phyloP scores from a whole-genome alignment of 2,888 invertebrate genomes.

The Protonemura montana region DNA sequence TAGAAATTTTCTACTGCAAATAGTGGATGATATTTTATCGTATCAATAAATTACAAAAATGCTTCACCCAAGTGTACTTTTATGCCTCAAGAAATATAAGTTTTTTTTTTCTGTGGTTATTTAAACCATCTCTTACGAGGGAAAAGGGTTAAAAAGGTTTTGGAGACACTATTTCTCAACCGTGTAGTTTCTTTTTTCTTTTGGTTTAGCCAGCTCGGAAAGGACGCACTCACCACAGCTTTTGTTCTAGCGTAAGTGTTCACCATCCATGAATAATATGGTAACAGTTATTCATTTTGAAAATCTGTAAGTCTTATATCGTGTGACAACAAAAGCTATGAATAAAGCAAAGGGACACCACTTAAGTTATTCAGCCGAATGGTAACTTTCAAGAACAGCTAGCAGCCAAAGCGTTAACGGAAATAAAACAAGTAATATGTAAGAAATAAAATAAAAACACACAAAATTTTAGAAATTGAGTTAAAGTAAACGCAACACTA shows the following conservation, averaged over 20 bases:
- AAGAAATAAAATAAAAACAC: background rate
- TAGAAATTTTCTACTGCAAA: constrained; percentile 7
- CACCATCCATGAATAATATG: constrained; percentile 32
- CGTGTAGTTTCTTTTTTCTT: background rate
- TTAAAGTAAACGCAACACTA: background rate
- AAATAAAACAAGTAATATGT: background rate
- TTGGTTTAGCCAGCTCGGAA: background rate
- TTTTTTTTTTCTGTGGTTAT: background rate
- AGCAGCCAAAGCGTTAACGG: background rate
- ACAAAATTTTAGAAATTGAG: background rate
- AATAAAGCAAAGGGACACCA: constrained; percentile 41
- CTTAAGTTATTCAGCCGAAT: constrained; percentile 30
- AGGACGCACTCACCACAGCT: constrained; percentile 13
- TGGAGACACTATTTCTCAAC: background rate
- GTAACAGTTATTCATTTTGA: constrained; percentile 27
- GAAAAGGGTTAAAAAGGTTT: background rate
- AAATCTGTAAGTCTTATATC: constrained; percentile 42
- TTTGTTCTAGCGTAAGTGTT: constrained; percentile 30
- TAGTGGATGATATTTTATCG: constrained; percentile 12
- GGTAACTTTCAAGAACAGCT: constrained; percentile 19
- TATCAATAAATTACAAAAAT: background rate
- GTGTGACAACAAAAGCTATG: constrained; percentile 40
- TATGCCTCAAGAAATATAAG: background rate
- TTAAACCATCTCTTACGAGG: background rate
- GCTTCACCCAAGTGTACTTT: constrained; percentile 7